A percentile compares a stretch with the other conserved stretches of the same genome.
These are phyloP conservation scores for Patiria miniata DNA, from an alignment of 35 echinoderm and acorn worm species.

Conservation along the genomic window DNA sequence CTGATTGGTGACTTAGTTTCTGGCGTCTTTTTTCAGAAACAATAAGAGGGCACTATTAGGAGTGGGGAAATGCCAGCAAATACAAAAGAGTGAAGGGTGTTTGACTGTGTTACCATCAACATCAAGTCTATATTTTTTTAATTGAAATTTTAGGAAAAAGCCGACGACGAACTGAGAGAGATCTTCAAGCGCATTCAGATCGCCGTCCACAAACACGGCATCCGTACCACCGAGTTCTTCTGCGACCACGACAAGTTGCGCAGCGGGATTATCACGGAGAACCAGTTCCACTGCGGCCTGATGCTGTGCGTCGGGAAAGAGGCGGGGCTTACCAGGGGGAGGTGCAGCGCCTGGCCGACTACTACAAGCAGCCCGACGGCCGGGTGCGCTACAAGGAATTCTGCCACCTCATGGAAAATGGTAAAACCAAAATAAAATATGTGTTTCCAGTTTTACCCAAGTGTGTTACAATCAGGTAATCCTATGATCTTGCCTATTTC, in stretches of 20 bases:
- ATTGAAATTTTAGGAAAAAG: constrained; percentile 25
- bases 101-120: no score
- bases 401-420: constrained; percentile 98
- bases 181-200: constrained; percentile 86
- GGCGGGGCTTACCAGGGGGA: constrained; percentile 72
- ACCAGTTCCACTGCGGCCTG: constrained; percentile 95
- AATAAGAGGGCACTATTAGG: no score
- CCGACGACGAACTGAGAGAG: constrained; percentile 66
- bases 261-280: constrained; percentile 89
- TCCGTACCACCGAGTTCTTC: constrained; percentile 97
- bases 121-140: no score
- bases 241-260: constrained; percentile 94
- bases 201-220: constrained; percentile 91
- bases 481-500: no score
- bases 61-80: no score
- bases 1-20: no score
- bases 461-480: no score
- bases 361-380: constrained; percentile 81
- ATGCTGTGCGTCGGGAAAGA: constrained; percentile 83
- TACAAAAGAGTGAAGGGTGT: no score
- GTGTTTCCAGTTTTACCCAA: not conserved
- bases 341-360: constrained; percentile 82
- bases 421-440: constrained; percentile 47
- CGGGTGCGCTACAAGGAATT: constrained; percentile 90
- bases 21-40: no score